Evolutionary conservation across 35 echinoderm and acorn worm genomes (phyloP), one percentile per base, ranked within the genome.

Genomic region (Nesometra sesokonis): DNA sequence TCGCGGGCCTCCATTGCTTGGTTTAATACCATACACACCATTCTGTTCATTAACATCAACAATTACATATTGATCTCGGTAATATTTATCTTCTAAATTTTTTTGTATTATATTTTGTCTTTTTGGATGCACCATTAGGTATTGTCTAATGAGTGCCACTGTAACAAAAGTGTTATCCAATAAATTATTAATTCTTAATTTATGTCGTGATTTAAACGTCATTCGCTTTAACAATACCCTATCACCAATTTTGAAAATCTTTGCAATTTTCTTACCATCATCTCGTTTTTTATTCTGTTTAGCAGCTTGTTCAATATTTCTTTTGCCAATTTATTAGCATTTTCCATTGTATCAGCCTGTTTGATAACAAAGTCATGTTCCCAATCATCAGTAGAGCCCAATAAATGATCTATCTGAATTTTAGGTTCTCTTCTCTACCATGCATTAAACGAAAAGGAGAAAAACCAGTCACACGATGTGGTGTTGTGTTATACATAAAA

Each of bases 81-180:
- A 78, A 29, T 34, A 86, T 78, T 86, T 86, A 86, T 86, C 76
- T 21, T 76, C 35, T 32, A 86, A n/a, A n/a, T n/a, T n/a, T n/a
- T n/a, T n/a, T n/a, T n/a, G n/a, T n/a, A n/a, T n/a, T n/a, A n/a
- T n/a, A n/a, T n/a, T n/a, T n/a, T n/a, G n/a, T n/a, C n/a, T n/a
- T n/a, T n/a, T n/a, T n/a, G n/a, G n/a, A n/a, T n/a, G n/a, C n/a
- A n/a, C n/a, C n/a, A n/a, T n/a, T n/a, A n/a, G n/a, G n/a, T n/a
- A n/a, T n/a, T n/a, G n/a, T n/a, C n/a, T n/a, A n/a, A n/a, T n/a
- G n/a, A n/a, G n/a, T n/a, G n/a, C n/a, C n/a, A n/a, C n/a, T n/a
- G n/a, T n/a, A n/a, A n/a, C n/a, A n/a, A n/a, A n/a, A n/a, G n/a
- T n/a, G n/a, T n/a, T n/a, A n/a, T n/a, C n/a, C n/a, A n/a, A n/a